Evolutionary conservation across 2,888 invertebrate genomes (phyloP), one percentile per base, ranked within the genome.

Genomic region (Agrochola litura): DNA sequence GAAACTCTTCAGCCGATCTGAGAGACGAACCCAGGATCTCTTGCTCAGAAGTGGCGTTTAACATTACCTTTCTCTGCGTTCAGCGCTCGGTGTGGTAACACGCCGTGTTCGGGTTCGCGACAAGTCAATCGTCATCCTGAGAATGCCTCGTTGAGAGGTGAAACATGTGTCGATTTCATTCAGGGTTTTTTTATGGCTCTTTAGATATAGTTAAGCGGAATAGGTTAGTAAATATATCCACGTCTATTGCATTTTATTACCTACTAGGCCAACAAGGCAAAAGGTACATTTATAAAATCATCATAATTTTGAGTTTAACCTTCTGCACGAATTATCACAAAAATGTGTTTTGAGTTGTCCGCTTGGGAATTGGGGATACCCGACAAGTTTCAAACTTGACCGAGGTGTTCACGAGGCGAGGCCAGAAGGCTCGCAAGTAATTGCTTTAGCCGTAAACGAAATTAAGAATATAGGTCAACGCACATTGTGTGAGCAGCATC

Each of bases 301-400:
- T 41, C 5, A 19, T 41, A 2, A 41, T 64, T 49, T 72, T 25
- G 25, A 41, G 3, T 22, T 41, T 25, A 25, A 30, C 14, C 12
- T 9, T 41, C 22, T 60, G 3, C 6, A 4, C 1, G 25, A 30
- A 16, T 41, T n/a, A 56, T 19, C 9, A 41, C 12, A 25, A 6
- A 25, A 14, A 49, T 46, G 22, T 41, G 37, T 43, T 58, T 52
- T 41, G 10, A 41, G 3, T 37, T 8, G 6, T n/a, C 22, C 19
- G 12, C 16, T 58, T 58, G 16, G 25, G 41, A 76, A 41, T 64
- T 56, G 14, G 25, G 63, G 77, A 77, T 70, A 14, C 77, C 77
- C 5, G 10, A 49, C 79, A 77, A 79, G 79, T 77, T 56, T n/a
- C 19, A 54, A 77, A 49, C 77, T 63, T 77, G 79, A 77, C 77